Evolutionary conservation across 2,888 invertebrate species (phyloP).

Genomic region (Trachelus tabidus): DNA sequence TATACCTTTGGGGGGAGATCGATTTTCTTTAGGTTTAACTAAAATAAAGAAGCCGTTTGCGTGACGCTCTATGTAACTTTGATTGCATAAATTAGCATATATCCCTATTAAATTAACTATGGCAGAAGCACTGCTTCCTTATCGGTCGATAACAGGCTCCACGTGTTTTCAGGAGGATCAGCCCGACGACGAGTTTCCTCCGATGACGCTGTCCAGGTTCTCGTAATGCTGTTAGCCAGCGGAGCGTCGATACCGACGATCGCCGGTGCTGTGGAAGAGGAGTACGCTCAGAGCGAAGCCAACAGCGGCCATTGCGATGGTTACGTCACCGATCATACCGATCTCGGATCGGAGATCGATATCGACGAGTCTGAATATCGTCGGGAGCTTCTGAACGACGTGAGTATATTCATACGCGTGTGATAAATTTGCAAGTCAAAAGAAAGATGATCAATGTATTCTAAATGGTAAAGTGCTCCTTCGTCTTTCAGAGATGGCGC

Average conservation of each 20-base stretch:
- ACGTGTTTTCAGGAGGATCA: not conserved
- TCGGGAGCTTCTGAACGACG: slow-evolving; percentile 82
- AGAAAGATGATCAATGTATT: slow-evolving; percentile 5
- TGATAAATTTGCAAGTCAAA: not conserved
- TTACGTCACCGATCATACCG: slow-evolving; percentile 85
- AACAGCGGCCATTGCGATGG: slow-evolving; percentile 61
- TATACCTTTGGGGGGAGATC: not conserved
- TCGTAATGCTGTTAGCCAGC: slow-evolving; percentile 60
- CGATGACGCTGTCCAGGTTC: slow-evolving; percentile 34
- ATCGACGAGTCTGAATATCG: slow-evolving; percentile 81
- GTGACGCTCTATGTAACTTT: not conserved
- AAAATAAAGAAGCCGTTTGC: not conserved
- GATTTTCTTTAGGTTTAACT: not conserved
- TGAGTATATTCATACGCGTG: slow-evolving; percentile 66
- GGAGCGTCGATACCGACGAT: slow-evolving; percentile 62
- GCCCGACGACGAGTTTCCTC: not conserved
- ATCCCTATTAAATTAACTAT: not conserved
- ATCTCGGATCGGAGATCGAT: slow-evolving; percentile 77
- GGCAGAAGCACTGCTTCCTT: not conserved
- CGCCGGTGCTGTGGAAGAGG: slow-evolving; percentile 58
- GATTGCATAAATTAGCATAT: not conserved
- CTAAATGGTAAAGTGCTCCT: slow-evolving; percentile 24
- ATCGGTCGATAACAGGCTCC: not conserved
- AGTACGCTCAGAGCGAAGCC: slow-evolving; percentile 59
- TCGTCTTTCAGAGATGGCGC: slow-evolving; percentile 85